Evolutionary conservation across 2,113 vertebrate genomes (phyloP).

Genomic region (Lophura nycthemera): DNA sequence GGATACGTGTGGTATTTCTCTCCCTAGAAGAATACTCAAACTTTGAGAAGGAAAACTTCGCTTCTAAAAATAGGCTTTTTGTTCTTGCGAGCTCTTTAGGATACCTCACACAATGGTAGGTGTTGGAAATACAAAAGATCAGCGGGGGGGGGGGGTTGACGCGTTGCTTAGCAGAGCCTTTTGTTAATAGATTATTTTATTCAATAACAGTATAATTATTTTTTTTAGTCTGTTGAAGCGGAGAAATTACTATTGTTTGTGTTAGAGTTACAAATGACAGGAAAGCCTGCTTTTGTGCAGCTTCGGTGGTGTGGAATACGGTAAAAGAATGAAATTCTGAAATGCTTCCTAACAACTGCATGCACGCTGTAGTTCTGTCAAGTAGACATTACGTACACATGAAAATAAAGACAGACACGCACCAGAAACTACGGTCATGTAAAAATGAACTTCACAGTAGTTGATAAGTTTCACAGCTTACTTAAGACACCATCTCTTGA

Average conservation of each 20-base stretch:
- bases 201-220: slow-evolving; percentile 19
- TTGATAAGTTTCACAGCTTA: neutral
- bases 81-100: neutral
- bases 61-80: neutral
- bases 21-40: neutral
- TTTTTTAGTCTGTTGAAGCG: slow-evolving; percentile 27
- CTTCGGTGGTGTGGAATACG: neutral
- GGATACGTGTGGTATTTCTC: neutral
- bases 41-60: neutral
- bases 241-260: slow-evolving; percentile 35
- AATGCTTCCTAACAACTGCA: neutral
- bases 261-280: neutral
- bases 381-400: neutral
- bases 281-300: neutral
- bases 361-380: neutral
- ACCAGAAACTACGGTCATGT: neutral
- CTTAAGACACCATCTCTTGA: neutral
- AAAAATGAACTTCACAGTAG: neutral
- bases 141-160: neutral
- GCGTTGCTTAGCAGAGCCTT: neutral
- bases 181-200: neutral
- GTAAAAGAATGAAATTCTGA: neutral
- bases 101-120: neutral
- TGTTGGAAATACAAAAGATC: neutral
- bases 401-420: neutral